Evolutionary conservation across 2,888 invertebrate genomes (phyloP), one percentile per base, ranked within the genome.

Genomic region (Drosophila koepferae): DNA sequence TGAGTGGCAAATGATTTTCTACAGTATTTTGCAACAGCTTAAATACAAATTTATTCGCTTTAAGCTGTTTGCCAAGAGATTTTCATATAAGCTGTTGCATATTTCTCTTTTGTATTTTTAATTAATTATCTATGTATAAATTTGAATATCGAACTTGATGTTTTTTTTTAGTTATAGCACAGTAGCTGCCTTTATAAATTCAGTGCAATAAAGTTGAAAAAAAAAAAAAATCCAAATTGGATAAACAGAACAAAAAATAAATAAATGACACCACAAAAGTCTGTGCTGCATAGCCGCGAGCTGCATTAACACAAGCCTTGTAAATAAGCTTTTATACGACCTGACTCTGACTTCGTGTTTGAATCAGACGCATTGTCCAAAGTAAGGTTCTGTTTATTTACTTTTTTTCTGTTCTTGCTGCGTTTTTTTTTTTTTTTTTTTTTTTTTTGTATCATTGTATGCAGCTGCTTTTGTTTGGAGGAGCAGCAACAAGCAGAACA

Each of bases 231-330:
- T n/a, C n/a, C n/a, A n/a, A n/a, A n/a, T n/a, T 20, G 20, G 1
- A 12, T 5, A 1, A 56, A 12, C 12, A 18, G 2, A 16, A 14
- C 43, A 40, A n/a, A 14, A 14, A 38, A 28, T 40, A 65, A 46
- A 49, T 41, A 69, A 72, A 74, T 67, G 73, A 51, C 71, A 63
- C 81, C 81, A 65, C 81, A 77, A 76, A 75, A 82, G 75, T 78
- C 75, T 70, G 70, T 87, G 86, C 84, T 84, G 84, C 84, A 84
- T 84, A 72, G 88, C 84, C 84, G 83, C 81, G 76, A 74, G 84
- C 88, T 78, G 81, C 82, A 85, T 84, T 84, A 87, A 82, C 74
- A 73, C 74, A 80, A 87, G 85, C 88, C 88, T 74, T 88, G 78
- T 85, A 85, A 88, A 84, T 85, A 86, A 87, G 83, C 86, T 78